Percentiles rank a stretch among this genome's conserved stretches.
These are phyloP conservation scores for Pocillopora verrucosa DNA, from an alignment of 64 coral and sea anemone species.

Conservation along the genomic window DNA sequence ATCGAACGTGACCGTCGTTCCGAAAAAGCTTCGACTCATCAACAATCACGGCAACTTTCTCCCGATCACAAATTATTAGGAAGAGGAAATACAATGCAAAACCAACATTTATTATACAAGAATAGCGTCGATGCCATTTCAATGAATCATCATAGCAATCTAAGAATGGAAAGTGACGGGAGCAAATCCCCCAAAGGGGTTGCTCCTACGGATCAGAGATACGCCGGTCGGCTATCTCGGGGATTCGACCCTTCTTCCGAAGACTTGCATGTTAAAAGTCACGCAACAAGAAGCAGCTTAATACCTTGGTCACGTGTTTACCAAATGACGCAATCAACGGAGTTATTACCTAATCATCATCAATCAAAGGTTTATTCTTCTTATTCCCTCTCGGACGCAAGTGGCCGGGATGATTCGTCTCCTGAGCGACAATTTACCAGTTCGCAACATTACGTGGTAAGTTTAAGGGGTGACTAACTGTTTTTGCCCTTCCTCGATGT, in stretches of 20 bases:
- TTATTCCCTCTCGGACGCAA: constrained; percentile 4
- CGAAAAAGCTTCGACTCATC: not conserved
- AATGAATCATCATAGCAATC: not conserved
- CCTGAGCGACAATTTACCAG: not conserved
- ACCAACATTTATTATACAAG: constrained; percentile 1
- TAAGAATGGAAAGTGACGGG: not conserved
- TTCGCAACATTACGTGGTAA: not conserved
- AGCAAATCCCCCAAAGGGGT: not conserved
- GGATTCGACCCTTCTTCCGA: not conserved
- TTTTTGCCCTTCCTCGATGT: too few species aligned
- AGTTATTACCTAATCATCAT: not conserved
- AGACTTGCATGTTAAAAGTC: not conserved
- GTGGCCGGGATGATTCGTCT: not conserved
- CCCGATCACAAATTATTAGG: not conserved
- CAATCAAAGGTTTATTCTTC: constrained; percentile 14
- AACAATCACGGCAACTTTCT: not conserved
- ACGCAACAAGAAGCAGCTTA: not conserved
- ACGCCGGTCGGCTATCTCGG: not conserved
- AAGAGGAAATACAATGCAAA: not conserved
- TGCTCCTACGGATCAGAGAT: not conserved
- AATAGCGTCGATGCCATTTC: not conserved
- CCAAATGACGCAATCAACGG: constrained; percentile 6
- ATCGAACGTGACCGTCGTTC: constrained; percentile 58
- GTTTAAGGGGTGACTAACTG: not conserved
- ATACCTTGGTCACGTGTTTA: constrained; percentile 26